A percentile compares a stretch with the other conserved stretches of the same genome.
phyloP scores from a whole-genome alignment of 2,888 invertebrate species.

The Chymomyza procnemis region DNA sequence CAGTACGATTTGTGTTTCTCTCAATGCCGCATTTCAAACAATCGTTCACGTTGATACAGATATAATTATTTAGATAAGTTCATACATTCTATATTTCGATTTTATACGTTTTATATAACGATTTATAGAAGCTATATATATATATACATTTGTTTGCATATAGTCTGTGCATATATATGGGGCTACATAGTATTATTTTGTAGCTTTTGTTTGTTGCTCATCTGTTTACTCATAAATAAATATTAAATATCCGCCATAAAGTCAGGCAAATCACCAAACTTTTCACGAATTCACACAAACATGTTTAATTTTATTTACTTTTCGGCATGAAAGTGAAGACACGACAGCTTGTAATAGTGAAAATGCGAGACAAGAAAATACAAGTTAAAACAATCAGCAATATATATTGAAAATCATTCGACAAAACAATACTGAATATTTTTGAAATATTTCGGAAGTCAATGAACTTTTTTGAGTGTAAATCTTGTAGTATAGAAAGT shows the following conservation, averaged over 20 bases:
- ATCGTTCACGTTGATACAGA: not conserved
- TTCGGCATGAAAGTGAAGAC: not conserved
- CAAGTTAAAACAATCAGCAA: too few species aligned
- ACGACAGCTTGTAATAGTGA: not conserved
- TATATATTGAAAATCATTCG: too few species aligned
- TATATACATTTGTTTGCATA: not conserved
- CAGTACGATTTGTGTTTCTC: conserved; percentile 40
- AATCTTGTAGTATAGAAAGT: too few species aligned
- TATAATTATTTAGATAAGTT: not conserved
- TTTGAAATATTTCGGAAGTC: too few species aligned
- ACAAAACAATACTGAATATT: too few species aligned
- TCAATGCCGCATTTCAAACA: conserved; percentile 24
- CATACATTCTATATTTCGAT: not conserved
- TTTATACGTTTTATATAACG: not conserved
- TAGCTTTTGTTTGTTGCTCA: not conserved
- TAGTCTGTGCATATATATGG: not conserved
- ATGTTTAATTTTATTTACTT: not conserved
- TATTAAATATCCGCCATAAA: not conserved
- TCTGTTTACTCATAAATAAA: not conserved
- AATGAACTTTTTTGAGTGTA: not conserved
- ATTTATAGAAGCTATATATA: not conserved
- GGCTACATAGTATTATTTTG: not conserved
- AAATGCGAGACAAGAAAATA: not conserved
- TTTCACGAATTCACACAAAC: not conserved
- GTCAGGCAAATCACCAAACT: not conserved